phyloP scores from a whole-genome alignment of 2,888 invertebrate genomes.

The Stenchaetothrips biformis region DNA sequence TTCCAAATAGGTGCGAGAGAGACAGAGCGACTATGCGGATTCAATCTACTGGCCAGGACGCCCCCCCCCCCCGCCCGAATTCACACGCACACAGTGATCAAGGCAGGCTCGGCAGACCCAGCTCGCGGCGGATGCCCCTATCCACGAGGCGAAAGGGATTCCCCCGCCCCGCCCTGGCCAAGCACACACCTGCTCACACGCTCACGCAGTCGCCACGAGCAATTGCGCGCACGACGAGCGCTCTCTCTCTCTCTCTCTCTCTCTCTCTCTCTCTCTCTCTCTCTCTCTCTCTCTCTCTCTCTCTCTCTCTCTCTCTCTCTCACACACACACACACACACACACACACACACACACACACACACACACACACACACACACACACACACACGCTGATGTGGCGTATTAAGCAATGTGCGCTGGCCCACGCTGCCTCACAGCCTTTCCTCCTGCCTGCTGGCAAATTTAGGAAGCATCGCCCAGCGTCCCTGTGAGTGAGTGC shows the following conservation, averaged over 20 bases:
- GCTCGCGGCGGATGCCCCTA: too few species aligned
- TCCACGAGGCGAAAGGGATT: too few species aligned
- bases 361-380: neutral
- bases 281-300: neutral
- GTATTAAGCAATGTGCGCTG: neutral
- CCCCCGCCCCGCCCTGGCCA: too few species aligned
- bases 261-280: constrained; percentile 17
- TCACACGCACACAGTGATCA: too few species aligned
- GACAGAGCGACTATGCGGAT: too few species aligned
- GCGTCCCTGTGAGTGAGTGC: neutral
- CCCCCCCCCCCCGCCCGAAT: too few species aligned
- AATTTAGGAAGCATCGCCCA: neutral
- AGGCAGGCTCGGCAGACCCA: too few species aligned
- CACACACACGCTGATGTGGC: neutral
- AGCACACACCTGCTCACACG: too few species aligned
- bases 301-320: neutral
- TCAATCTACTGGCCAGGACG: too few species aligned
- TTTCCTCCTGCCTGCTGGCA: neutral
- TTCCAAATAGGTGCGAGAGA: too few species aligned
- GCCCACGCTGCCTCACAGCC: neutral
- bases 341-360: neutral
- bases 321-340: neutral
- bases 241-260: neutral
- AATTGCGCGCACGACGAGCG: neutral
- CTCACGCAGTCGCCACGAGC: too few species aligned